These are phyloP conservation scores for Acronicta aceris DNA, from an alignment of 2,888 invertebrate genomes.

Conservation along the genomic window DNA sequence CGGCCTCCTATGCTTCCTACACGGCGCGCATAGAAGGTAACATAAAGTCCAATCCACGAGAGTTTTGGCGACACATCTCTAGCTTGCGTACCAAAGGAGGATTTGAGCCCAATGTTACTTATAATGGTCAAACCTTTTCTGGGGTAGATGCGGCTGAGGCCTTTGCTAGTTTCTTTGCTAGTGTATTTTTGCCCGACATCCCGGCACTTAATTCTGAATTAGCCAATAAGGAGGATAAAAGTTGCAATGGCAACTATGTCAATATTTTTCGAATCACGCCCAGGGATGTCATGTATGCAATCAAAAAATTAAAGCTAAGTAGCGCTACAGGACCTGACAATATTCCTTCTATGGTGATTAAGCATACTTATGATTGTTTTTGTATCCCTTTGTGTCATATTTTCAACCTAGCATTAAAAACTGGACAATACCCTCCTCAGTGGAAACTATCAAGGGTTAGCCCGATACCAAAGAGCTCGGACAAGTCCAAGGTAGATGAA, in stretches of 20 bases:
- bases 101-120: slow-evolving; percentile 3
- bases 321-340: not conserved
- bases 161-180: not conserved
- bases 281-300: not conserved
- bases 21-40: not conserved
- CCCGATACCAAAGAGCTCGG: slow-evolving; percentile 4
- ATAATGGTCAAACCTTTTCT: slow-evolving; percentile 1
- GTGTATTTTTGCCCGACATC: too few species aligned
- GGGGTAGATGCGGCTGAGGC: slow-evolving; percentile 2
- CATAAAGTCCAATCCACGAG: slow-evolving; percentile 2
- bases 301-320: slow-evolving; percentile 1
- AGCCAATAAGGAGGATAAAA: not conserved
- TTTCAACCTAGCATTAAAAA: not conserved
- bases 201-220: too few species aligned
- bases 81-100: not conserved
- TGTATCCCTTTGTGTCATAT: slow-evolving; percentile 2
- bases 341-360: not conserved
- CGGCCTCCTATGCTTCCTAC: not conserved
- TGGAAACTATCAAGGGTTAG: not conserved
- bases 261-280: too few species aligned
- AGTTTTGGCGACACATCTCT: slow-evolving; percentile 5
- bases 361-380: not conserved
- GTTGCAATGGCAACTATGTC: too few species aligned
- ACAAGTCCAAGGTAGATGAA: not conserved
- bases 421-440: not conserved